These are phyloP conservation scores for Macropodus opercularis DNA, from an alignment of 2,797 vertebrate species.

Conservation along the genomic window DNA sequence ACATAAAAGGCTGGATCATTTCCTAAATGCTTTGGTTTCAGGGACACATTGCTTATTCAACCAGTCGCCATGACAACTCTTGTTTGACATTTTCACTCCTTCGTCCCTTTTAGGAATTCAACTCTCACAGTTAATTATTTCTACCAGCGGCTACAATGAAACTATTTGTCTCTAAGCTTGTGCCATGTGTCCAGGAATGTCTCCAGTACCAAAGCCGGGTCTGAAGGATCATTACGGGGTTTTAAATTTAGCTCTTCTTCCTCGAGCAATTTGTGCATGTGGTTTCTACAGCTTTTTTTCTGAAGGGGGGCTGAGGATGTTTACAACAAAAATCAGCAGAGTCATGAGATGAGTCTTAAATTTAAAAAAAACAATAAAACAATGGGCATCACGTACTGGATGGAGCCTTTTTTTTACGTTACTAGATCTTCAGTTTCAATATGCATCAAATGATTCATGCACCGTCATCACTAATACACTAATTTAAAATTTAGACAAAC, in stretches of 20 bases:
- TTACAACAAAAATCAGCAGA: background rate
- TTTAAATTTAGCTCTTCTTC: conserved; percentile 19
- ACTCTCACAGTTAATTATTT: conserved; percentile 68
- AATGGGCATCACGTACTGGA: background rate
- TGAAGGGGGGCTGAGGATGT: background rate
- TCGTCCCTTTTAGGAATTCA: conserved; percentile 61
- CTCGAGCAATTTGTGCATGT: conserved; percentile 7
- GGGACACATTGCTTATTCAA: conserved; percentile 79
- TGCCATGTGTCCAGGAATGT: conserved; percentile 57
- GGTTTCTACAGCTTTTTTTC: conserved; percentile 12
- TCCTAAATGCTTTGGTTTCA: conserved; percentile 73
- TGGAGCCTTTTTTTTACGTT: background rate
- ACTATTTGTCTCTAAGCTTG: conserved; percentile 50
- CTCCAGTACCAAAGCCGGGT: conserved; percentile 19
- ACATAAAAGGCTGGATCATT: conserved; percentile 58
- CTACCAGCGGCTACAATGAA: conserved; percentile 56
- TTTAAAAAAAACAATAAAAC: conserved; percentile 1
- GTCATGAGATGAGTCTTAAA: conserved; percentile 1
- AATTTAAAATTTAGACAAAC: background rate
- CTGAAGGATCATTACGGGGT: conserved; percentile 11
- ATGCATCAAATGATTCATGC: background rate
- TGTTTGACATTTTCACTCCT: conserved; percentile 70
- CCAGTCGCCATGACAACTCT: conserved; percentile 84
- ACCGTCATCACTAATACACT: background rate
- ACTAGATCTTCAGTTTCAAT: background rate